phyloP scores from a whole-genome alignment of 1,140 invertebrate genomes.

The Heliothis subflexa region DNA sequence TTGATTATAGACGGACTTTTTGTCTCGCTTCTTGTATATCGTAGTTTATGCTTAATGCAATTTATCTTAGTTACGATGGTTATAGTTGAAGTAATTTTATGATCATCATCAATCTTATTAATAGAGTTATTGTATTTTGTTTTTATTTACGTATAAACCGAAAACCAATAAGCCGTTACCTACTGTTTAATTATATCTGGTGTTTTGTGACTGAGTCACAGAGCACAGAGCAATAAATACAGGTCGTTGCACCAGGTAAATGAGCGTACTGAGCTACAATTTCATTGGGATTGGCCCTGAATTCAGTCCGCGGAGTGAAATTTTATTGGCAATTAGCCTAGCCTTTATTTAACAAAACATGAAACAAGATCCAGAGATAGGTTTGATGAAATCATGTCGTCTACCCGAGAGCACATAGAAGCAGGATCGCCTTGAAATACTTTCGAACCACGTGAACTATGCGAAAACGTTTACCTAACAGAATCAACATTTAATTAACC shows the following conservation, averaged over 20 bases:
- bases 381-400: constrained; percentile 39
- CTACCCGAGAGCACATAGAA: constrained; percentile 53
- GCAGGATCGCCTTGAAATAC: constrained; percentile 84
- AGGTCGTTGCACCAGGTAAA: constrained; percentile 18
- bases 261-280: neutral
- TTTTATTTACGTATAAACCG: neutral
- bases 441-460: constrained; percentile 82
- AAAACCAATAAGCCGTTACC: neutral
- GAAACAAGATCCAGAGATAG: constrained; percentile 28
- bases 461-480: constrained; percentile 79
- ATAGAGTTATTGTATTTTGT: neutral
- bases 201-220: neutral
- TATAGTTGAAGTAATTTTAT: neutral
- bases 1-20: constrained; percentile 22
- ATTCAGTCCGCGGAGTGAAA: neutral
- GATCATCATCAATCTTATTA: neutral
- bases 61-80: neutral
- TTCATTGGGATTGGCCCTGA: constrained; percentile 4
- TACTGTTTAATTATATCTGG: neutral
- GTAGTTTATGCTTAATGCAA: neutral
- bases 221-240: neutral
- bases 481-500: constrained; percentile 70
- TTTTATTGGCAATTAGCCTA: constrained; percentile 13
- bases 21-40: neutral
- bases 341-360: constrained; percentile 11